Base-by-base conservation (phyloP, 2,113 vertebrate genomes). In the Gymnocephalus cernua region DNA sequence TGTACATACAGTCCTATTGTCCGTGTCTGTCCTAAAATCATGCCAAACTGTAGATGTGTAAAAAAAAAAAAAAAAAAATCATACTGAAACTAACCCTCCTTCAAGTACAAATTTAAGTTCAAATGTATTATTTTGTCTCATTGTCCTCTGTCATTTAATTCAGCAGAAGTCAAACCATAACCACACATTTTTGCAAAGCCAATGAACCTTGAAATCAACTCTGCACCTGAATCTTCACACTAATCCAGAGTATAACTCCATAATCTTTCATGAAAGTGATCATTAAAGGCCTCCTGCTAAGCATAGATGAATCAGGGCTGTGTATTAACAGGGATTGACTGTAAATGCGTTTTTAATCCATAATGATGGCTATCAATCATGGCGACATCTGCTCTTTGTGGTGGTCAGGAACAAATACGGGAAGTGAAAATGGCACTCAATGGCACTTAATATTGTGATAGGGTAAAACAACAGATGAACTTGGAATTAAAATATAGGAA, bases 211-310 rank as follows among this genome's bases (percentile, higher is more conserved):
- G 13, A 67, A 70, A 58, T 77, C 57, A 78, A 65, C 66, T 45
- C 51, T 47, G n/a, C 6, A 27, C 62, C 41, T 63, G 45, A 57
- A 77, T 80, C 86, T 77, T 84, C 23, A 50, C 8, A 25, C 50
- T 83, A 73, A 86, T 86, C 84, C 68, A 18, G 10, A 75, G 27
- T 54, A 77, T 85, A 44, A 71, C 83, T 78, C 51, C 3, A 50
- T 85, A 82, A 84, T 88, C 82, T 73, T 41, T 77, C 59, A 88
- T 85, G 77, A 88, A 85, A 81, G 78, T 74, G 66, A 74, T 79
- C 27, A 72, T 88, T 48, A 81, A 63, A 79, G 67, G 38, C 77
- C 76, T 89, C 78, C 74, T 38, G 69, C 80, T 85, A 67, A 81
- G 57, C 48, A 21, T 0, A 58, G 86, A 91, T 91, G 80, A 89